These are phyloP conservation scores for Leuciscus waleckii DNA, from an alignment of 2,797 vertebrate genomes.

Conservation along the genomic window DNA sequence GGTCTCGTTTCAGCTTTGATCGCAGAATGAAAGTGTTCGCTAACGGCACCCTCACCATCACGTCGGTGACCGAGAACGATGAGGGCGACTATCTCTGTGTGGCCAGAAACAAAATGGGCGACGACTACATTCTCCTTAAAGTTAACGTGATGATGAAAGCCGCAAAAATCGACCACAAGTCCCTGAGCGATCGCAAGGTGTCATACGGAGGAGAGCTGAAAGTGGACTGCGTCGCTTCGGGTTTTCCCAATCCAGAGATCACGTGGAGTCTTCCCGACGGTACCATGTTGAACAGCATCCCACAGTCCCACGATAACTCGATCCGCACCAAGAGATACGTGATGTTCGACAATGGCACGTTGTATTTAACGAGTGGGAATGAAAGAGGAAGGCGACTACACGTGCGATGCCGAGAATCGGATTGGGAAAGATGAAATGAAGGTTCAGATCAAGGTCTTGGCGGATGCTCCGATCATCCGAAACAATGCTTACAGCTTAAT, in stretches of 20 bases:
- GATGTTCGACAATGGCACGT: constrained; percentile 91
- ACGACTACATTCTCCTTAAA: constrained; percentile 86
- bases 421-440: constrained; percentile 92
- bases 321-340: constrained; percentile 79
- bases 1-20: constrained; percentile 78
- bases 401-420: constrained; percentile 90
- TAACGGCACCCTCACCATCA: constrained; percentile 88
- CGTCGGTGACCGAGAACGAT: constrained; percentile 86
- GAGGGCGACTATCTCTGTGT: constrained; percentile 93
- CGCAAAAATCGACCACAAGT: constrained; percentile 88
- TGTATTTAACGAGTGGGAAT: constrained; percentile 89
- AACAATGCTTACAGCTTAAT: constrained; percentile 72
- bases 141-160: constrained; percentile 87
- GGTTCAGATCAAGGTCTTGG: constrained; percentile 86
- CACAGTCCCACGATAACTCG: constrained; percentile 81
- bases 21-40: constrained; percentile 82
- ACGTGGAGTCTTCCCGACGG: constrained; percentile 93
- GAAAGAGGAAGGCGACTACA: constrained; percentile 90
- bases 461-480: constrained; percentile 78
- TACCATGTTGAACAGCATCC: constrained; percentile 85
- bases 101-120: constrained; percentile 88
- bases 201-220: constrained; percentile 85
- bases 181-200: constrained; percentile 82
- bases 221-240: constrained; percentile 94
- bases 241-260: constrained; percentile 90